Evolutionary conservation across 2,113 vertebrate species (phyloP).

Genomic region (Brachionichthys hirsutus): DNA sequence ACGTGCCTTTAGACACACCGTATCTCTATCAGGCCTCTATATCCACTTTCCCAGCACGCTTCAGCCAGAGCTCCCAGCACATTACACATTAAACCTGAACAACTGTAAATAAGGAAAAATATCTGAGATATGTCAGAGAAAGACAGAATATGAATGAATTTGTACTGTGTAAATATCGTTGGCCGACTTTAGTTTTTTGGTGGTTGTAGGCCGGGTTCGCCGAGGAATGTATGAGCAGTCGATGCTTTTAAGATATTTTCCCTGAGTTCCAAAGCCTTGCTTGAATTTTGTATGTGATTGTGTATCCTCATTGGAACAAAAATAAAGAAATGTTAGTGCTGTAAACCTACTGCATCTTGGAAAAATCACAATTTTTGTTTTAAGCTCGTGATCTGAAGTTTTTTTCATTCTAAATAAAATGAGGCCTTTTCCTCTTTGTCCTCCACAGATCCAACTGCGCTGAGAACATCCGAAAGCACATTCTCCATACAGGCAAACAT

Average conservation of each 20-base stretch:
- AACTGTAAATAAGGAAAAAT: conserved; percentile 23
- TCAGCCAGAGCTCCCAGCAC: not conserved
- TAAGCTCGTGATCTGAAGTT: conserved; percentile 9
- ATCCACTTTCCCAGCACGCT: not conserved
- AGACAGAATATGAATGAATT: conserved; percentile 23
- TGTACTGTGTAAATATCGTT: conserved; percentile 25
- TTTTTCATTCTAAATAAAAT: conserved; percentile 15
- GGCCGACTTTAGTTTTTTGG: not conserved
- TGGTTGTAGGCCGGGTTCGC: conserved; percentile 11
- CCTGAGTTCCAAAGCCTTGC: conserved; percentile 40
- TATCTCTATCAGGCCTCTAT: conserved; percentile 22
- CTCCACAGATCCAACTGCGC: conserved; percentile 93
- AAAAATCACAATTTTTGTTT: conserved; percentile 41
- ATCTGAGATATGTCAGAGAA: not conserved
- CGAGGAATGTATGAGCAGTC: conserved; percentile 19
- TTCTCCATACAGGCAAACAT: conserved; percentile 95
- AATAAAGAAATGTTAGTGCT: too few relatives aligned
- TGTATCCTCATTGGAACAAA: conserved; percentile 35
- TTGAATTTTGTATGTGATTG: conserved; percentile 5
- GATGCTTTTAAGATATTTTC: conserved; percentile 39
- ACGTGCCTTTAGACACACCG: conserved; percentile 23
- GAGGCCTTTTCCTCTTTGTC: conserved; percentile 25
- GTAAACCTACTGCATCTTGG: conserved; percentile 32
- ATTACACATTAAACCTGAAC: conserved; percentile 6
- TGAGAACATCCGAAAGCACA: conserved; percentile 98